A percentile compares a stretch with the other conserved stretches of the same genome.
Evolutionary conservation across 2,797 vertebrate genomes (phyloP).

Genomic region (Erethizon dorsatum): DNA sequence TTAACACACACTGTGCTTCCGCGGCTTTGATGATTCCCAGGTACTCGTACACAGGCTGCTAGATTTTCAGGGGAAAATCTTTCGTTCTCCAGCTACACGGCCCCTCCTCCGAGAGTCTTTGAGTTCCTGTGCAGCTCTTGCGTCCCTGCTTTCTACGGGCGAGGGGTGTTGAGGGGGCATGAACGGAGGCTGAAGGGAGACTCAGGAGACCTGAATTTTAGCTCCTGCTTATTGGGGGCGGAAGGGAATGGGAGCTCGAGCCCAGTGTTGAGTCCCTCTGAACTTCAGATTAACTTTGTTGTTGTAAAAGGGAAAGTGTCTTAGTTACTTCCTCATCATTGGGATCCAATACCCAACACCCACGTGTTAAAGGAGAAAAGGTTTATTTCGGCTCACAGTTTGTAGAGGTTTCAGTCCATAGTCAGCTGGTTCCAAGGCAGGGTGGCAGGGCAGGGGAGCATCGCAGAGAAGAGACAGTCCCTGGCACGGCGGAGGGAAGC

Average conservation of each 20-base stretch:
- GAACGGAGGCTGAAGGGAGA: neutral
- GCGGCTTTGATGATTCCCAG: neutral
- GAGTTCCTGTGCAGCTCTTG: neutral
- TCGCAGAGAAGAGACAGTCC: neutral
- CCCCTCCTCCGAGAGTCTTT: neutral
- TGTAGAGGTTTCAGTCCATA: too few relatives aligned
- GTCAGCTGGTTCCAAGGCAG: neutral
- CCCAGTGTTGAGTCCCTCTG: neutral
- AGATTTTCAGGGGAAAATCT: neutral
- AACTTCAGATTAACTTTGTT: neutral
- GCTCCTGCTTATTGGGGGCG: neutral
- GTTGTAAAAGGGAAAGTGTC: neutral
- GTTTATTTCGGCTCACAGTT: too few relatives aligned
- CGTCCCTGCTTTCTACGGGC: neutral
- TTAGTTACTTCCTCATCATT: neutral
- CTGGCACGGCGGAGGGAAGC: neutral
- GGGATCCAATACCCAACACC: too few relatives aligned
- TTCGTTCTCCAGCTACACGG: neutral
- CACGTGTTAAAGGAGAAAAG: too few relatives aligned
- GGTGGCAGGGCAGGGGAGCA: neutral
- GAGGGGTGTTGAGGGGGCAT: neutral
- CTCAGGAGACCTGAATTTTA: neutral
- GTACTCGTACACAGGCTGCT: neutral
- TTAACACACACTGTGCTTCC: neutral
- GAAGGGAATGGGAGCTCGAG: neutral